Evolutionary conservation across 2,797 vertebrate species (phyloP), one percentile per base, ranked within the genome.

Genomic region (Gephyroberyx darwinii): DNA sequence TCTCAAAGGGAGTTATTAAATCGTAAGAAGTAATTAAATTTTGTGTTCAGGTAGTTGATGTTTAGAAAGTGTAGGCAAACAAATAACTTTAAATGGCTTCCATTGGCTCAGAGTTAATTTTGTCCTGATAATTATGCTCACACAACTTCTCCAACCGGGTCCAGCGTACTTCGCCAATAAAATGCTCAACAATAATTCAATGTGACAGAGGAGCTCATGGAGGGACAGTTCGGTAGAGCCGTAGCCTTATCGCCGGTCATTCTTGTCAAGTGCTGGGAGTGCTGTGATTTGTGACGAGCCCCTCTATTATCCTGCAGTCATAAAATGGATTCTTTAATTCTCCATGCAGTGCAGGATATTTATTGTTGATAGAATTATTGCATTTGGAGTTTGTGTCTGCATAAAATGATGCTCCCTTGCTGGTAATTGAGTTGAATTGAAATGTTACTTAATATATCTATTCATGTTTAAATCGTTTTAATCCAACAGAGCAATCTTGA

Each of bases 121-220:
- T 30, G 48, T 43, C 53, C 52, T 0, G 43, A 16, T 45, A 45
- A 14, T 45, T 45, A 16, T 1, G 14, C 43, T 16, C 5, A 45
- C 5, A 14, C 43, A 30, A 65, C n/a, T 51, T 37, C 22, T 41
- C 19, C 17, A 43, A 61, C 22, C 19, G 13, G 43, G 55, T 57
- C 5, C 1, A 10, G 35, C 19, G 7, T 37, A 45, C 54, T 76
- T 68, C 45, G 31, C 30, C 65, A 41, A 48, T 56, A 52, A 72
- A 60, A 53, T 19, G 35, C 54, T 60, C 20, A 52, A 56, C 30
- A 26, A 50, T 19, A 56, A 71, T 67, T 45, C 7, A 51, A 6
- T 54, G 56, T 63, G 69, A 70, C 61, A 71, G 62, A 55, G 65
- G 62, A 59, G 65, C 39, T 74, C 66, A 58, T 61, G 0, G 4